These are phyloP conservation scores for Todiramphus saurophagus DNA, from an alignment of 2,113 vertebrate genomes.

Conservation along the genomic window DNA sequence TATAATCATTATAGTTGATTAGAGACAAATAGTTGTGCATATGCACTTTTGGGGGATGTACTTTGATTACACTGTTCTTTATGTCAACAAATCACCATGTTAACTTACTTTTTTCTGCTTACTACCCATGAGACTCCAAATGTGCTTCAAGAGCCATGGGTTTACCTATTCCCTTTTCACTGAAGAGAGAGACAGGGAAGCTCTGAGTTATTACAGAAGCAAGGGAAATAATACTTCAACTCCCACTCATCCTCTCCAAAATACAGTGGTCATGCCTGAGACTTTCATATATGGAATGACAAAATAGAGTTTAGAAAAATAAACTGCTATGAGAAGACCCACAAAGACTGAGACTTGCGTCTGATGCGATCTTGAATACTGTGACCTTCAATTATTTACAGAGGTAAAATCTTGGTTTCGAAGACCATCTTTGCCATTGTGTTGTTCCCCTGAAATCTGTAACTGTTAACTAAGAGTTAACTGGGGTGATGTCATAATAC, in stretches of 20 bases:
- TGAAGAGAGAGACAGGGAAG: neutral
- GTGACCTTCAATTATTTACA: neutral
- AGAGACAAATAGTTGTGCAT: neutral
- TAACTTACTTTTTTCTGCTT: neutral
- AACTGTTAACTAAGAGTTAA: neutral
- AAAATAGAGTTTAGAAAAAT: neutral
- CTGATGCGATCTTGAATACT: neutral
- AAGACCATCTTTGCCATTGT: neutral
- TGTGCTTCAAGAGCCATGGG: neutral
- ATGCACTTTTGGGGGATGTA: neutral
- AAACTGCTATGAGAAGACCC: neutral
- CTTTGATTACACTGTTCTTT: neutral
- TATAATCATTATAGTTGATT: neutral
- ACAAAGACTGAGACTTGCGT: neutral
- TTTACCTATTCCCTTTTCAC: neutral
- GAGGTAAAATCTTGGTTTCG: neutral
- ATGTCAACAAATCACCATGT: neutral
- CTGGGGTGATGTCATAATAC: neutral
- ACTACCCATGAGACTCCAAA: neutral
- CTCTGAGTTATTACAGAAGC: neutral
- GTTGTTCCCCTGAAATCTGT: neutral
- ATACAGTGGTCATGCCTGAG: rapidly evolving
- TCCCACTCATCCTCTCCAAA: neutral
- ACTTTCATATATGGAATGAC: neutral
- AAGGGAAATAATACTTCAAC: neutral